Conservation (phyloP, 2,797 vertebrate species). For the Acanthurus leucopareius region DNA sequence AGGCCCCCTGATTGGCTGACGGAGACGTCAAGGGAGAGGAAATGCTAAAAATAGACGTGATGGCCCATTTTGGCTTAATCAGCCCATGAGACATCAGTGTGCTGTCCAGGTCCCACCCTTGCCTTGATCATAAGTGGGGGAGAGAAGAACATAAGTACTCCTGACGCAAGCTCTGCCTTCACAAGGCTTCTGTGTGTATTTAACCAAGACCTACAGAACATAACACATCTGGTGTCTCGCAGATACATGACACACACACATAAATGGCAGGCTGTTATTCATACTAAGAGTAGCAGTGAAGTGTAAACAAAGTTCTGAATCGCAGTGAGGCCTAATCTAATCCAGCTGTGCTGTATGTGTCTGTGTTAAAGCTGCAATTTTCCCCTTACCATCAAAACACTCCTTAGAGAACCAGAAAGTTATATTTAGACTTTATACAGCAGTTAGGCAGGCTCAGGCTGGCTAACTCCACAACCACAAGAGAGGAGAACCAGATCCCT, state of each 20-base stretch:
- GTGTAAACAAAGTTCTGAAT: slow-evolving; percentile 70
- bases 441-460: slow-evolving; percentile 61
- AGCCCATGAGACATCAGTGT: slow-evolving; percentile 53
- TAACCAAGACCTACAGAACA: slow-evolving; percentile 31
- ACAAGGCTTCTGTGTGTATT: slow-evolving; percentile 65
- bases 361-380: slow-evolving; percentile 72
- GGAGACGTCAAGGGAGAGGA: slow-evolving; percentile 41
- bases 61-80: slow-evolving; percentile 71
- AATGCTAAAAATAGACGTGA: slow-evolving; percentile 73
- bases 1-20: slow-evolving; percentile 59
- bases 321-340: slow-evolving; percentile 63
- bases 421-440: slow-evolving; percentile 81
- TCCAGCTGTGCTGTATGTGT: slow-evolving; percentile 74
- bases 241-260: slow-evolving; percentile 38
- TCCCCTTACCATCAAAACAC: slow-evolving; percentile 69
- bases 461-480: slow-evolving; percentile 73
- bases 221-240: slow-evolving; percentile 44
- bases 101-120: slow-evolving; percentile 52
- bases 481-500: slow-evolving; percentile 66
- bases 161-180: slow-evolving; percentile 43
- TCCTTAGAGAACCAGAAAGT: slow-evolving; percentile 60
- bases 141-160: slow-evolving; percentile 17
- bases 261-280: slow-evolving; percentile 54
- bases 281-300: slow-evolving; percentile 50
- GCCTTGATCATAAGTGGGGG: slow-evolving; percentile 36